phyloP scores from a whole-genome alignment of 1,140 invertebrate genomes.

The Tribolium castaneum region DNA sequence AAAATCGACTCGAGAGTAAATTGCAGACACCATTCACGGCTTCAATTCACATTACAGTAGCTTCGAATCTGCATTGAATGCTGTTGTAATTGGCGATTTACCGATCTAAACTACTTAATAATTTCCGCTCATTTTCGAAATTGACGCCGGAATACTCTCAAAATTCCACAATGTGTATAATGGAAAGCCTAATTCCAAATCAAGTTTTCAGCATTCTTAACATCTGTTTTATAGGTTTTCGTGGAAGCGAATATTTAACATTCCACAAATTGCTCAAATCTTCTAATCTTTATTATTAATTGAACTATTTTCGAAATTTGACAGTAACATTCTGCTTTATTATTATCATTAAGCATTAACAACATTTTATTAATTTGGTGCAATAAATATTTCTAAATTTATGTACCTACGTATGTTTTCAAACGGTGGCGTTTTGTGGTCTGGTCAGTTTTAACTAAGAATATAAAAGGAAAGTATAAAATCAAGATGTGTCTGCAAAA shows the following conservation, averaged over 20 bases:
- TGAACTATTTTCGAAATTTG: neutral
- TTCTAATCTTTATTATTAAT: neutral
- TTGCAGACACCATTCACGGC: slow-evolving; percentile 10
- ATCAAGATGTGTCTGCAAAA: too few species aligned
- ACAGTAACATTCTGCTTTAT: slow-evolving; percentile 13
- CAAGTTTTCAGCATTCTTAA: neutral
- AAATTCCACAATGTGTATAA: neutral
- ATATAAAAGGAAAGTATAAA: too few species aligned
- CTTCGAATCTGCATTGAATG: slow-evolving; percentile 29
- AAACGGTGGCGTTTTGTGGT: too few species aligned
- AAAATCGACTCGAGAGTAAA: slow-evolving; percentile 3
- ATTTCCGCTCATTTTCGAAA: slow-evolving; percentile 4
- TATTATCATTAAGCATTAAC: neutral
- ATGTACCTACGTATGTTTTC: too few species aligned
- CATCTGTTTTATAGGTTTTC: neutral
- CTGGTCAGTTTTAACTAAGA: too few species aligned
- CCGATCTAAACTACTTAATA: slow-evolving; percentile 31
- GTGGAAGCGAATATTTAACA: neutral
- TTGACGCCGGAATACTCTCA: neutral
- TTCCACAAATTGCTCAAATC: neutral
- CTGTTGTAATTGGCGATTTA: slow-evolving; percentile 21
- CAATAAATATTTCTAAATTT: too few species aligned
- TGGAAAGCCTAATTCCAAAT: neutral
- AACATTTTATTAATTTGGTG: too few species aligned
- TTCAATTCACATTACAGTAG: slow-evolving; percentile 18